Evolutionary conservation across 2,888 invertebrate species (phyloP).

Genomic region (Gymnocheta viridis): DNA sequence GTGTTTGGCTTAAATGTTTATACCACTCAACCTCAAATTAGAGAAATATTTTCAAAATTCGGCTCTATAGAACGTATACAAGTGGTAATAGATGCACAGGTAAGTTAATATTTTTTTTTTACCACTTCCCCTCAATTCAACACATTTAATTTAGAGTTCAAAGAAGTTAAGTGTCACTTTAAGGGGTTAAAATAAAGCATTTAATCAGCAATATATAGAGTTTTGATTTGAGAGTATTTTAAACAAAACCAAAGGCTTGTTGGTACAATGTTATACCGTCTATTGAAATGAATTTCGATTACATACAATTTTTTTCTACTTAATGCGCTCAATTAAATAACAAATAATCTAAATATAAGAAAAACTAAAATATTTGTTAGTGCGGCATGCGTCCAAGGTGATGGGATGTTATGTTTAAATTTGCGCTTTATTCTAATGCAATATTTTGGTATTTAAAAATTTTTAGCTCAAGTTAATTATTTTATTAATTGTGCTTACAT

Average conservation of each 20-base stretch:
- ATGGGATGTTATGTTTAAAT: too few relatives aligned
- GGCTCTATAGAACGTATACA: constrained; percentile 96
- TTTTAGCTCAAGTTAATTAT: too few relatives aligned
- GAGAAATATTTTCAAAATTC: constrained; percentile 95
- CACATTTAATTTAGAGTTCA: constrained; percentile 49
- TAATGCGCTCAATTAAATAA: too few relatives aligned
- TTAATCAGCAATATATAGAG: constrained; percentile 69
- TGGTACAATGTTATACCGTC: constrained; percentile 65
- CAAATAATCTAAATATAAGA: too few relatives aligned
- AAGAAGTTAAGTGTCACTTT: constrained; percentile 40
- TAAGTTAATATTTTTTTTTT: constrained; percentile 70
- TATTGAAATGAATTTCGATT: too few relatives aligned
- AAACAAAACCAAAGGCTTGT: constrained; percentile 79
- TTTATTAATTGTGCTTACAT: not conserved
- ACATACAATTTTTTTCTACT: too few relatives aligned
- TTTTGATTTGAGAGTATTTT: constrained; percentile 57
- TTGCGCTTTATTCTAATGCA: too few relatives aligned
- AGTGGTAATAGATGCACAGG: constrained; percentile 96
- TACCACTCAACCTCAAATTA: constrained; percentile 95
- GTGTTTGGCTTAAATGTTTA: constrained; percentile 96
- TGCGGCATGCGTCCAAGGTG: too few relatives aligned
- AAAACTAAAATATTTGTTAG: too few relatives aligned
- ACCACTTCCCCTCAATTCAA: constrained; percentile 19
- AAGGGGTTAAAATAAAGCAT: constrained; percentile 61
- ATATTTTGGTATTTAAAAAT: too few relatives aligned